Evolutionary conservation across 2,888 invertebrate species (phyloP), one percentile per base, ranked within the genome.

Genomic region (Chouioia cunea): DNA sequence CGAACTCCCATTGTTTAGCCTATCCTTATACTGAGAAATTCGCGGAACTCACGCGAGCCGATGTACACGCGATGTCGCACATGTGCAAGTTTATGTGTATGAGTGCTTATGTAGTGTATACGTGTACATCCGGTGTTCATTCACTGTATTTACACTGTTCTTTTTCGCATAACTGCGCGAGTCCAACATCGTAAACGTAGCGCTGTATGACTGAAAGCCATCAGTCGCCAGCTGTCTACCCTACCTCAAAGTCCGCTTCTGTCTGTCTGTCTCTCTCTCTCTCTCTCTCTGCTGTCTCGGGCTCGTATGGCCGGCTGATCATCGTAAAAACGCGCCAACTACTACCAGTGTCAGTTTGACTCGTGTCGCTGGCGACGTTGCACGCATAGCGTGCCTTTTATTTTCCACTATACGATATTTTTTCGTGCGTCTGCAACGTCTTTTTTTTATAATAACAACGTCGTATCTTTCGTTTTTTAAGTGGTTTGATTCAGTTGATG

Each of bases 311-410:
- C 59, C 53, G 66, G 53, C 64, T 36, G 48, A 52, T 6, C 58
- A 23, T 65, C 64, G 71, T 72, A 72, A 72, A 72, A 72, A 68
- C 71, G 68, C 71, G 71, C 71, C 65, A 46, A 60, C 48, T 63
- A n/a, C 53, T 23, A 22, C 20, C 22, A 14, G 22, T 20, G 22
- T 59, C 71, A 72, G 71, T 68, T 68, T 58, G 71, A 63, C 62
- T 66, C 14, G 66, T 66, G 62, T 66, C 71, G 52, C 52, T 68
- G 67, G 50, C 50, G 43, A 46, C 50, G 64, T 27, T 63, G 18
- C 53, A 27, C 65, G 63, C 47, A 65, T 22, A 6, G n/a, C 44
- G 20, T 1, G 14, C 2, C 36, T 36, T 36, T 36, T 36, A 36
- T 36, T 36, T 36, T 36, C 36, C 12, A 36, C 36, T 2, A 36